Conservation (phyloP, 2,888 invertebrate species). For the Paralinhomoeus sp. region DNA sequence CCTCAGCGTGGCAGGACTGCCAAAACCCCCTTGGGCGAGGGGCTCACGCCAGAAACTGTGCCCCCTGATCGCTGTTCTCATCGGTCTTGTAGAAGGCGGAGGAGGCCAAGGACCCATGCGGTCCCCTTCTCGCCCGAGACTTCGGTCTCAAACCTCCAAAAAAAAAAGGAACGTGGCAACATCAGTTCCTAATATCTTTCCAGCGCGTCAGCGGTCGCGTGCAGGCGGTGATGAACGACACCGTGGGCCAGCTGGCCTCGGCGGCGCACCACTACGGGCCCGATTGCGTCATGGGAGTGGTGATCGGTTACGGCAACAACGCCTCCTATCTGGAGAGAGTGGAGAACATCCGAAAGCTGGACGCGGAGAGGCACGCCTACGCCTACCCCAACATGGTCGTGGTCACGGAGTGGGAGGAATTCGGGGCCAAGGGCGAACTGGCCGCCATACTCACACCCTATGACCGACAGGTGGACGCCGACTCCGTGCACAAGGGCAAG, state of each 20-base stretch:
- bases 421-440: constrained; percentile 22
- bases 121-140: too few species aligned
- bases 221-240: constrained; percentile 26
- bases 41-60: too few species aligned
- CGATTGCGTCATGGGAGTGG: constrained; percentile 22
- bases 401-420: constrained; percentile 26
- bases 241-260: constrained; percentile 24
- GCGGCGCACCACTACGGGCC: constrained; percentile 21
- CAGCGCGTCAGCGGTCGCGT: constrained; percentile 21
- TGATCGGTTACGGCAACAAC: constrained; percentile 25
- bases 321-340: constrained; percentile 22
- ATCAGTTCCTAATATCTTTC: too few species aligned
- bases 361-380: constrained; percentile 15
- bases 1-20: too few species aligned
- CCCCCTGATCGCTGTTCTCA: too few species aligned
- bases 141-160: too few species aligned
- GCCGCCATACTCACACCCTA: constrained; percentile 20
- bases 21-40: too few species aligned
- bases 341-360: constrained; percentile 20
- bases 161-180: too few species aligned
- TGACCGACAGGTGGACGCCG: constrained; percentile 20
- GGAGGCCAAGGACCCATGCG: too few species aligned
- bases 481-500: constrained; percentile 23
- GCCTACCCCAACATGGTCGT: constrained; percentile 21
- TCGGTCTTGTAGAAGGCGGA: too few species aligned